These are phyloP conservation scores for Chanos chanos DNA, from an alignment of 2,797 vertebrate genomes.

Conservation along the genomic window DNA sequence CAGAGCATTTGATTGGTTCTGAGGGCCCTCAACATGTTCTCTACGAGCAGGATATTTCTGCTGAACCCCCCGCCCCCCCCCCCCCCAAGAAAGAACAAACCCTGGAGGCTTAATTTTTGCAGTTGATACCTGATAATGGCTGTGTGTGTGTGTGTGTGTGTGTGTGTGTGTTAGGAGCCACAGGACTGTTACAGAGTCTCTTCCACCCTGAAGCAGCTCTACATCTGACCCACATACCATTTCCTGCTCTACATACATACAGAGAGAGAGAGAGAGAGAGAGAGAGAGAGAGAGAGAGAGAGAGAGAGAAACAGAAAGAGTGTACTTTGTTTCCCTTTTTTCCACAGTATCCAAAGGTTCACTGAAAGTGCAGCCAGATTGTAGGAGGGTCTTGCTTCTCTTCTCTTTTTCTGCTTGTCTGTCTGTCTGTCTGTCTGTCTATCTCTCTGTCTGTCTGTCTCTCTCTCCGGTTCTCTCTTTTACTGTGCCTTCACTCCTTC, in stretches of 20 bases:
- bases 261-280: background rate
- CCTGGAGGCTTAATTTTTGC: too few species aligned
- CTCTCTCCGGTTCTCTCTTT: too few species aligned
- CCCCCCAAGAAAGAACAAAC: too few species aligned
- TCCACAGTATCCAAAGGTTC: background rate
- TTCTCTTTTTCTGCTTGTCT: too few species aligned
- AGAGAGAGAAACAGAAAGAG: background rate
- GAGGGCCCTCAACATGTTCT: too few species aligned
- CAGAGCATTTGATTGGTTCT: too few species aligned
- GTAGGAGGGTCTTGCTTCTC: conserved; percentile 1
- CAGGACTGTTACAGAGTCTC: background rate
- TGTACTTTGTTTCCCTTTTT: background rate
- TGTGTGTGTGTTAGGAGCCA: background rate
- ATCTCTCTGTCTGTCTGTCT: background rate
- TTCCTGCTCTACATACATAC: conserved; percentile 12
- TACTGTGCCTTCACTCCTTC: too few species aligned
- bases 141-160: background rate
- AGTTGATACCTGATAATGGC: background rate
- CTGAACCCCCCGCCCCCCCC: too few species aligned
- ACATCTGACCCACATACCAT: conserved; percentile 10
- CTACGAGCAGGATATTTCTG: too few species aligned
- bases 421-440: too few species aligned
- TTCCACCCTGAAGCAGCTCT: conserved; percentile 1
- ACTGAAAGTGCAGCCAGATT: conserved; percentile 2
- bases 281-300: background rate